These are phyloP conservation scores for Catocala nupta DNA, from an alignment of 2,888 invertebrate species.

Conservation along the genomic window DNA sequence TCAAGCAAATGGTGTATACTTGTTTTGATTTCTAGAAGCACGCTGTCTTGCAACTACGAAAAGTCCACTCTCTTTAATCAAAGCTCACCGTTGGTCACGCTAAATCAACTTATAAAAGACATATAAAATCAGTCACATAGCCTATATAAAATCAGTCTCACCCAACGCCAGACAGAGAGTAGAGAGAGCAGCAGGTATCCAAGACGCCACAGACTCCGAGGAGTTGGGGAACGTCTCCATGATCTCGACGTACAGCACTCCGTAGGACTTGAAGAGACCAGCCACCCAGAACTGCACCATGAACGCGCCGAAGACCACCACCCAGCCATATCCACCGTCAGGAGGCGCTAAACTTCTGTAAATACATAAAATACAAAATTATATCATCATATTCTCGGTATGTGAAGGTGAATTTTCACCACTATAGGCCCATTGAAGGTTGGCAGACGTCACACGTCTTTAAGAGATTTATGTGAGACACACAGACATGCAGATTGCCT, in stretches of 20 bases:
- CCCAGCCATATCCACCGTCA: slow-evolving; percentile 93
- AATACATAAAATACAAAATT: neutral
- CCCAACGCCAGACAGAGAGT: slow-evolving; percentile 92
- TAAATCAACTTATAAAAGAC: neutral
- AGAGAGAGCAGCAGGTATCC: slow-evolving; percentile 93
- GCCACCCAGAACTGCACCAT: slow-evolving; percentile 94
- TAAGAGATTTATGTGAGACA: no score
- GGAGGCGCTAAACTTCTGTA: slow-evolving; percentile 77
- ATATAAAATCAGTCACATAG: neutral
- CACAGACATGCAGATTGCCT: no score
- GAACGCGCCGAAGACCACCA: slow-evolving; percentile 92
- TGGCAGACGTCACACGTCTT: no score
- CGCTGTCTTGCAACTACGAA: no score
- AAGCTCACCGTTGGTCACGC: neutral
- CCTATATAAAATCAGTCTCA: slow-evolving; percentile 63
- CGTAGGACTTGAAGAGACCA: slow-evolving; percentile 93
- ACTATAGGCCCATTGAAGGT: no score
- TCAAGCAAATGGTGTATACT: no score
- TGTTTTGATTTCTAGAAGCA: no score
- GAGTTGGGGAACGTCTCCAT: slow-evolving; percentile 93
- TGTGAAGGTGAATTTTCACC: no score
- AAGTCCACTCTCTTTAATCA: no score
- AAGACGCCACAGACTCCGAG: slow-evolving; percentile 91
- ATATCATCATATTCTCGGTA: no score
- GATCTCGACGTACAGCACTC: slow-evolving; percentile 93